Conservation (phyloP, 2,113 vertebrate genomes). For the Noctilio leporinus region DNA sequence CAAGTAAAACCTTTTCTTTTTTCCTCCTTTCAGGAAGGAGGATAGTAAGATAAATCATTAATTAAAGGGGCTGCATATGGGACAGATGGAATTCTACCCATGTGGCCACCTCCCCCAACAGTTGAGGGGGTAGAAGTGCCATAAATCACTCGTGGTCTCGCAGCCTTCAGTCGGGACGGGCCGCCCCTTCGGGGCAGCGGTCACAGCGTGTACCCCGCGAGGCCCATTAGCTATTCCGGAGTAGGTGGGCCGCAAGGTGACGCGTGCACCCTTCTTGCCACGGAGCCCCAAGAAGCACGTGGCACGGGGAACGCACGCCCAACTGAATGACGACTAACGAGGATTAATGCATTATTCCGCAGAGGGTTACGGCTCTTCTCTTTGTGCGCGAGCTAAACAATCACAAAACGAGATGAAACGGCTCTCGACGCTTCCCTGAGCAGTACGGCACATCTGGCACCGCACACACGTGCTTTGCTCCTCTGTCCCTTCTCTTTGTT, state of each 20-base stretch:
- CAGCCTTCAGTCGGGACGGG: slow-evolving; percentile 47
- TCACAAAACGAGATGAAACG: slow-evolving; percentile 69
- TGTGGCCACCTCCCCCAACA: slow-evolving; percentile 63
- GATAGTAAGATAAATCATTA: slow-evolving; percentile 72
- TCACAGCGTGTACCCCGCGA: slow-evolving; percentile 65
- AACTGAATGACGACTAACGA: slow-evolving; percentile 77
- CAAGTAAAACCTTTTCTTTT: neutral
- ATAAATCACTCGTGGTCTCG: slow-evolving; percentile 73
- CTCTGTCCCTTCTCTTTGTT: neutral
- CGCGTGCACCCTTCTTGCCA: slow-evolving; percentile 69
- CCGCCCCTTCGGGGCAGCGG: slow-evolving; percentile 71
- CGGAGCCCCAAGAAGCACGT: too few relatives aligned
- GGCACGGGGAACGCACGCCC: slow-evolving; percentile 58
- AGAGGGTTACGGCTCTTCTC: slow-evolving; percentile 68
- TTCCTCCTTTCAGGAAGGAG: slow-evolving; percentile 41
- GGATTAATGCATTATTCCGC: slow-evolving; percentile 79
- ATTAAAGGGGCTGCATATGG: slow-evolving; percentile 64
- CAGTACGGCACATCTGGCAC: neutral
- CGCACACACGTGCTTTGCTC: fast-evolving
- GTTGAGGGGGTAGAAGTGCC: slow-evolving; percentile 63
- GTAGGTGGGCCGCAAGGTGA: slow-evolving; percentile 77
- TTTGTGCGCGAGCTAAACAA: slow-evolving; percentile 65
- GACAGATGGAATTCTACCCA: slow-evolving; percentile 63
- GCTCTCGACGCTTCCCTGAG: neutral
- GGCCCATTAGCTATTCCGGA: slow-evolving; percentile 70